Percentiles rank a stretch among this genome's conserved stretches.
phyloP scores from a whole-genome alignment of 2,113 vertebrate species.

The Gymnarchus niloticus region DNA sequence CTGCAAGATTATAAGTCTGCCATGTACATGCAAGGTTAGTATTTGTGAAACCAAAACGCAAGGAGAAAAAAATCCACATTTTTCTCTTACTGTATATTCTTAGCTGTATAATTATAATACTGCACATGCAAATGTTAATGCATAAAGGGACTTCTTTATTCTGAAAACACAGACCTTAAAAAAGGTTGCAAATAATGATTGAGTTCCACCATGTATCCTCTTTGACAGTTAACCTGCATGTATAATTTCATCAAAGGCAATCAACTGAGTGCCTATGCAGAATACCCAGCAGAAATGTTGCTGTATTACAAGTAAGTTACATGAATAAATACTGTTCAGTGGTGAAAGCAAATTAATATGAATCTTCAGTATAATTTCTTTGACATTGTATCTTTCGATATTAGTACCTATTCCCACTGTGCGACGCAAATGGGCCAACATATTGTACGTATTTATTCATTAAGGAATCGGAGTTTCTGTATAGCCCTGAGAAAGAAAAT shows the following conservation, averaged over 20 bases:
- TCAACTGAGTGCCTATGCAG: conserved; percentile 31
- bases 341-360: not conserved
- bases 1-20: not conserved
- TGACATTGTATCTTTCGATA: too few species aligned
- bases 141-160: not conserved
- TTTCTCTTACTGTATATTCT: not conserved
- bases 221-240: conserved; percentile 63
- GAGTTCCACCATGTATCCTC: not conserved
- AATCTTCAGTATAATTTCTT: not conserved
- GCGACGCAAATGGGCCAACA: too few species aligned
- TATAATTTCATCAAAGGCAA: conserved; percentile 50
- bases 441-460: too few species aligned
- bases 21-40: not conserved
- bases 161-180: not conserved
- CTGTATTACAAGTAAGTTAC: conserved; percentile 62
- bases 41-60: not conserved
- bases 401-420: too few species aligned
- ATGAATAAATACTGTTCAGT: not conserved
- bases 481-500: too few species aligned
- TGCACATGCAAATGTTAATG: not conserved
- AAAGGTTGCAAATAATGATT: too few species aligned
- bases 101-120: not conserved
- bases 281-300: conserved; percentile 55
- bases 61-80: not conserved
- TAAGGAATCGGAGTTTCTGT: too few species aligned